Evolutionary conservation across 2,113 vertebrate genomes (phyloP).

Genomic region (Cisticola juncidis): DNA sequence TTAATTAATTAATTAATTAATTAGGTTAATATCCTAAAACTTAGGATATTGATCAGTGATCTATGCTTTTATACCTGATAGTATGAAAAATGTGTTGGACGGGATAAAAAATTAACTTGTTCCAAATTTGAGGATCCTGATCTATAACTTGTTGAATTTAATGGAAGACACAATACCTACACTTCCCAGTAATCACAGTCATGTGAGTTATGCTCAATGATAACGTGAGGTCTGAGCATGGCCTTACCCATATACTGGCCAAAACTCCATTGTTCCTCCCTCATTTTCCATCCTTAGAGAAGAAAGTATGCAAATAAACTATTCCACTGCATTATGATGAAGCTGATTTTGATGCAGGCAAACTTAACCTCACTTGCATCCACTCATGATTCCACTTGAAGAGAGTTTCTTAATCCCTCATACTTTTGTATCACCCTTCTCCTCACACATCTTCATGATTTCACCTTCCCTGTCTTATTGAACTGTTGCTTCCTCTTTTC

Average conservation of each 20-base stretch:
- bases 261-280: background rate
- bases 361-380: background rate
- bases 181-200: accelerated
- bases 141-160: background rate
- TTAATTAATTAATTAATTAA: no score
- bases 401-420: background rate
- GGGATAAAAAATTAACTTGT: background rate
- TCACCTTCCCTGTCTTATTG: background rate
- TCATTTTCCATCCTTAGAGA: background rate
- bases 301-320: background rate
- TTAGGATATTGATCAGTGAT: background rate
- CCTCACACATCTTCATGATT: background rate
- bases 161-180: background rate
- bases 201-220: background rate
- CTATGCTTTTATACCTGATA: background rate
- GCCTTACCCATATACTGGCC: background rate
- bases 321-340: background rate
- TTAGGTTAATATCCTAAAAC: no score
- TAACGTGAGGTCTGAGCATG: background rate
- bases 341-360: background rate
- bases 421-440: background rate
- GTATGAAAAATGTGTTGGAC: background rate
- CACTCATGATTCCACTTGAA: background rate
- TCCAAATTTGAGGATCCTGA: background rate
- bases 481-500: background rate